Percentiles rank a stretch among this genome's conserved stretches.
Evolutionary conservation across 2,113 vertebrate genomes (phyloP).

Genomic region (Pseudorasbora parva): DNA sequence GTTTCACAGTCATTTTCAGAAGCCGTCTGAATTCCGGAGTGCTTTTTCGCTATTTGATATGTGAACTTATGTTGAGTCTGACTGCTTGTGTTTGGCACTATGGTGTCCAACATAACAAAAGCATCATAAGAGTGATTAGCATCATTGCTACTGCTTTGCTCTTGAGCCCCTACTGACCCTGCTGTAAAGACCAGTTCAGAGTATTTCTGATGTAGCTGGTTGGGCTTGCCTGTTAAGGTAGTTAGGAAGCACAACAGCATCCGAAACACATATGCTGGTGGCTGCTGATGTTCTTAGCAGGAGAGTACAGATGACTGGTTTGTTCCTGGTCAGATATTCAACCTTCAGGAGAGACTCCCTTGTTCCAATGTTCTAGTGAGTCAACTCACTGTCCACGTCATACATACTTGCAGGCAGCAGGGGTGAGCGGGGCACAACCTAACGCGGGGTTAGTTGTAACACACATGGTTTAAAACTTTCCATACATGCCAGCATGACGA

Average conservation of each 20-base stretch:
- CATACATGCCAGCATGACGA: too few relatives aligned
- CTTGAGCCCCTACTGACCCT: not conserved
- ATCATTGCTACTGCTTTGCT: not conserved
- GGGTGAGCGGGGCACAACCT: too few relatives aligned
- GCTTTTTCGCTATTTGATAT: not conserved
- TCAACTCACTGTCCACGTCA: not conserved
- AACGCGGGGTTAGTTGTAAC: too few relatives aligned
- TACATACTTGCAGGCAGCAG: not conserved
- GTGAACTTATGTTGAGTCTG: slow-evolving; percentile 1
- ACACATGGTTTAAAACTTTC: too few relatives aligned
- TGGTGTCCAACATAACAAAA: not conserved
- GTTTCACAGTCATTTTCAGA: slow-evolving; percentile 7
- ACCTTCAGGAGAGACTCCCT: not conserved
- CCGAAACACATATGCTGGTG: not conserved
- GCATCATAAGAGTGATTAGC: not conserved
- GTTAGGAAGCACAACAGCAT: not conserved
- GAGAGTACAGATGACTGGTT: not conserved
- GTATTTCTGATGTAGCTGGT: not conserved
- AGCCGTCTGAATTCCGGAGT: not conserved
- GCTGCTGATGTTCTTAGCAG: not conserved
- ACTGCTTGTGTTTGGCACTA: not conserved
- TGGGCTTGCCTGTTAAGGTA: not conserved
- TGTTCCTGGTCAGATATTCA: not conserved
- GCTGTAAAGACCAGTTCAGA: not conserved
- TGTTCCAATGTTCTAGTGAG: not conserved